Percentiles rank a stretch among this genome's conserved stretches.
phyloP scores from a whole-genome alignment of 2,113 vertebrate species.

The Ochotona princeps region DNA sequence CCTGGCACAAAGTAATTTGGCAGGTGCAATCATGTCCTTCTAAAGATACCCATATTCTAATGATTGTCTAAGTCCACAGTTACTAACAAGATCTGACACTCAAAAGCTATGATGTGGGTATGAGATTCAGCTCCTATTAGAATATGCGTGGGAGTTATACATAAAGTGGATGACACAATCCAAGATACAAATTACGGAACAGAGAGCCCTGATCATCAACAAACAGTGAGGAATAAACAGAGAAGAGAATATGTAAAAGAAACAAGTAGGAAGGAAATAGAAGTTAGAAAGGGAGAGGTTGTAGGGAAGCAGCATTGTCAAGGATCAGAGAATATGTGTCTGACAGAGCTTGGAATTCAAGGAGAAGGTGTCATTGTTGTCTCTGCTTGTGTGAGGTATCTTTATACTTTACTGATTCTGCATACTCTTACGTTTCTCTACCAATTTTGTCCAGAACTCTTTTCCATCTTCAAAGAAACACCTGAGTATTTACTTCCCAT shows the following conservation, averaged over 20 bases:
- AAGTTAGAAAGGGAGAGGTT: neutral
- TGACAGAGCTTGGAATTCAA: neutral
- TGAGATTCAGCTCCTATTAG: neutral
- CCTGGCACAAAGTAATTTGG: rapidly evolving
- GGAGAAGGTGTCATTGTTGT: neutral
- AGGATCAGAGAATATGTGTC: neutral
- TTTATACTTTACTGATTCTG: neutral
- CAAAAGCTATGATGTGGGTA: neutral
- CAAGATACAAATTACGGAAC: neutral
- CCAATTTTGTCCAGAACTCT: neutral
- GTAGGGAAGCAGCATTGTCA: neutral
- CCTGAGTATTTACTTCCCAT: neutral
- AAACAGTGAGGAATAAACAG: neutral
- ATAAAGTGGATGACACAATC: neutral
- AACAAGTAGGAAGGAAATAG: neutral
- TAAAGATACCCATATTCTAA: neutral
- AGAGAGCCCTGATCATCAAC: neutral
- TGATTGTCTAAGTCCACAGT: neutral
- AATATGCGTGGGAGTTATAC: neutral
- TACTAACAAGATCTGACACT: neutral
- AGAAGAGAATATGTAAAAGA: neutral
- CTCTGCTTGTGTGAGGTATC: neutral
- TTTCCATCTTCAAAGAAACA: neutral
- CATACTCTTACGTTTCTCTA: neutral
- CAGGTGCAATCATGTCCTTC: neutral